A percentile compares a stretch with the other conserved stretches of the same genome.
phyloP scores from a whole-genome alignment of 2,888 invertebrate species.

The Drosophila ezoana region DNA sequence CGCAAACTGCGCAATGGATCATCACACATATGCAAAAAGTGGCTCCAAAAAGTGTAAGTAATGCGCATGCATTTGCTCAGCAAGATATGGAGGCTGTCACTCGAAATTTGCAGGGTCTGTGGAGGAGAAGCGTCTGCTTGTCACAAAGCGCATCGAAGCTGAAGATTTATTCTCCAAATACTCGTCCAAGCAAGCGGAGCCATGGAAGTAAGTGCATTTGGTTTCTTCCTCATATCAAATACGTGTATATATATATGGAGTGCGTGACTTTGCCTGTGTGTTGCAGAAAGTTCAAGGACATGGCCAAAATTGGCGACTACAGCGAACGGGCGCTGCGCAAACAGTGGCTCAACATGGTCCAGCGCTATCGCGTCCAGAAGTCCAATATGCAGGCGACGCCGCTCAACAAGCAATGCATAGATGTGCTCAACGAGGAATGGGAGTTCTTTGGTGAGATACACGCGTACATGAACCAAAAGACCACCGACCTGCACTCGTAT shows the following conservation, averaged over 20 bases:
- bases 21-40: conserved; percentile 83
- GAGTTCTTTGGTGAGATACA: conserved; percentile 83
- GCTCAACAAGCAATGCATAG: conserved; percentile 47
- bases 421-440: conserved; percentile 78
- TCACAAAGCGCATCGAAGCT: conserved; percentile 78
- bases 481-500: conserved; percentile 83
- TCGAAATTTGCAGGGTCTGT: conserved; percentile 75
- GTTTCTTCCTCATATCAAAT: too few relatives aligned
- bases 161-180: conserved; percentile 80
- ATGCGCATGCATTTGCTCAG: not conserved
- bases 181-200: conserved; percentile 72
- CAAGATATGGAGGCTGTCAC: not conserved
- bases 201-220: conserved; percentile 80
- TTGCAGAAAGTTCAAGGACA: conserved; percentile 71
- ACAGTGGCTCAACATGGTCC: conserved; percentile 82
- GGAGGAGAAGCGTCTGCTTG: conserved; percentile 81
- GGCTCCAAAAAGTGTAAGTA: conserved; percentile 81
- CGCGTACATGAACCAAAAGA: conserved; percentile 82
- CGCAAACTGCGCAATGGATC: conserved; percentile 69
- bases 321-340: conserved; percentile 81
- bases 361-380: conserved; percentile 82
- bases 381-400: conserved; percentile 51
- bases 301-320: conserved; percentile 78
- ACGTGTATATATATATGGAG: too few relatives aligned
- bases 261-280: not conserved